Evolutionary conservation across 2,888 invertebrate genomes (phyloP), one percentile per base, ranked within the genome.

Genomic region (Lampropteryx suffumata): DNA sequence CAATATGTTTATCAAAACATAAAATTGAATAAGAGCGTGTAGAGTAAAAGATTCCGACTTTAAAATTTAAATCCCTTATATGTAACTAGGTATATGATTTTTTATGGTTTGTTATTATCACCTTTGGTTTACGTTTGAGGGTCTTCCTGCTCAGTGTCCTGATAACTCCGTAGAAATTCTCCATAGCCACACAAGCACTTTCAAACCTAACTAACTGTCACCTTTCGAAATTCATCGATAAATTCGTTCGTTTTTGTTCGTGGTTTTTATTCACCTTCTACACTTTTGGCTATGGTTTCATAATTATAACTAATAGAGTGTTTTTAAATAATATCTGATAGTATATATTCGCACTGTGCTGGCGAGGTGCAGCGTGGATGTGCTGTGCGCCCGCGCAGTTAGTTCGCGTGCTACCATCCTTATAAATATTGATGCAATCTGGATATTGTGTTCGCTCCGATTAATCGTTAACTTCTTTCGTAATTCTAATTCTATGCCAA

Each of bases 401-500:
- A 59, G 67, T 62, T 41, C 67, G 66, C 66, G 64, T 66, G 62
- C 71, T 67, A 69, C 71, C 74, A 76, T 82, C 81, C 81, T 80
- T 73, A 87, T 88, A 76, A 85, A 88, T 88, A 89, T 86, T 87
- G 81, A 87, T 88, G 84, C 80, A 84, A 84, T 82, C 77, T 79
- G 73, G 72, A 73, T 62, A 62, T 62, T 75, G 72, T 76, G 67
- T 75, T 79, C 78, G 84, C 84, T 83, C 82, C 84, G 82, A 88
- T 88, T 78, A 79, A 79, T 84, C 68, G 76, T 60, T 60, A 69
- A 78, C 76, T 79, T 76, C 72, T 83, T 79, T 82, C 73, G 70
- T 74, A 78, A 79, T 68, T 70, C 61, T 62, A 73, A 76, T 79
- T 75, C 65, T 68, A 71, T 65, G 33, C 41, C 59, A 61, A 59